phyloP scores from a whole-genome alignment of 2,797 vertebrate genomes.

The Hemibagrus guttatus region DNA sequence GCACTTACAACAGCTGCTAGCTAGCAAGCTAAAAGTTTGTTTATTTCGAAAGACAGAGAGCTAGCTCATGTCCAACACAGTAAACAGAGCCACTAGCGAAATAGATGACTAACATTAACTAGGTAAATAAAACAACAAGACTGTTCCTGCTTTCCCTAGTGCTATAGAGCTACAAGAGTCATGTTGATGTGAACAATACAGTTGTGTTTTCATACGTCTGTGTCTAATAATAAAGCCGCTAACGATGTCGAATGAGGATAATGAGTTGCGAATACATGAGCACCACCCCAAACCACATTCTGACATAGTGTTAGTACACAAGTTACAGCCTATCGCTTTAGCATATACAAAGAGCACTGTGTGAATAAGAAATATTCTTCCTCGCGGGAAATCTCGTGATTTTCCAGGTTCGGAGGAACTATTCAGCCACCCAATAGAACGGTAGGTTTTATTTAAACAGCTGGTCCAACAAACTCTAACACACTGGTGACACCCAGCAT shows the following conservation, averaged over 20 bases:
- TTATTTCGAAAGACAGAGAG: background rate
- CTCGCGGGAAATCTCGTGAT: background rate
- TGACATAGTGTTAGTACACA: background rate
- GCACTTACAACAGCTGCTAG: background rate
- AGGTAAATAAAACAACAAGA: background rate
- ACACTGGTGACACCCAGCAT: constrained; percentile 67
- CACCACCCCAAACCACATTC: background rate
- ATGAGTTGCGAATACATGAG: background rate
- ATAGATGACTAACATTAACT: background rate
- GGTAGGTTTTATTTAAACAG: constrained; percentile 57
- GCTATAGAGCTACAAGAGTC: background rate
- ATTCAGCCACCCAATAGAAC: constrained; percentile 20
- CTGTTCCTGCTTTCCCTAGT: background rate
- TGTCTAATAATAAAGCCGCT: background rate
- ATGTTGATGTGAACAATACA: too few relatives aligned
- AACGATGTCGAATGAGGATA: background rate
- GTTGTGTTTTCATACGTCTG: background rate
- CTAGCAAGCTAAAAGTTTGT: background rate
- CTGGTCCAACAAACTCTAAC: constrained; percentile 64
- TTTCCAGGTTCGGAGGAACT: constrained; percentile 31
- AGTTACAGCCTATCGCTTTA: background rate
- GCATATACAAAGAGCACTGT: background rate
- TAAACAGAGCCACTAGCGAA: background rate
- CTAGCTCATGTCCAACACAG: background rate
- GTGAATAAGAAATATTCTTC: background rate